Conservation (phyloP, 2,888 invertebrate genomes). For the Agrilus biguttatus region DNA sequence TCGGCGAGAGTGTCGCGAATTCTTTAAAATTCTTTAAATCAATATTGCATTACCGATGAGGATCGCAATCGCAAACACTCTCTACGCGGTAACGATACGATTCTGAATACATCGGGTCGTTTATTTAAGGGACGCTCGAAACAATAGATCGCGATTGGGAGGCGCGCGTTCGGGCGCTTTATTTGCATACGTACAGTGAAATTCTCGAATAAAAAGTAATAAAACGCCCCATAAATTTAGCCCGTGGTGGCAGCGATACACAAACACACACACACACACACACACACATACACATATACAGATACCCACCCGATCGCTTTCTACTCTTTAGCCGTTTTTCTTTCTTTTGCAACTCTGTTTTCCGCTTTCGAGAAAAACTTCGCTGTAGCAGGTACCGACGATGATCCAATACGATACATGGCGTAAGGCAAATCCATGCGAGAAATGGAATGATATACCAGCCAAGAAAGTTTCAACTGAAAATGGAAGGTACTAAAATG, state of each 20-base stretch:
- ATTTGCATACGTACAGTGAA: constrained; percentile 30
- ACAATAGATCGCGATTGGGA: constrained; percentile 23
- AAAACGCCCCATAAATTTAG: constrained; percentile 26
- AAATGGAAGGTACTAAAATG: too few relatives aligned
- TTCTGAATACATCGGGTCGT: constrained; percentile 8
- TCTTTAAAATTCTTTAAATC: constrained; percentile 22
- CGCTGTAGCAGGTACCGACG: too few relatives aligned
- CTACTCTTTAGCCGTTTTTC: too few relatives aligned
- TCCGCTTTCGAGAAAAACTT: too few relatives aligned
- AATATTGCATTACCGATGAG: constrained; percentile 19
- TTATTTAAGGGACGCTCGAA: constrained; percentile 19
- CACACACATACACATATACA: too few relatives aligned
- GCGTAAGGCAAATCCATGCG: too few relatives aligned
- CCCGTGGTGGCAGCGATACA: constrained; percentile 4
- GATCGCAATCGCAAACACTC: constrained; percentile 13
- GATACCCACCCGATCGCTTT: too few relatives aligned
- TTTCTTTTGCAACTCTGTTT: too few relatives aligned
- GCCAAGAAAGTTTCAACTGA: too few relatives aligned
- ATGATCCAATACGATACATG: too few relatives aligned
- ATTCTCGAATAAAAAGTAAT: constrained; percentile 28
- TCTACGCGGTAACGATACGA: background rate
- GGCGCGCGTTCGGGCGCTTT: constrained; percentile 22
- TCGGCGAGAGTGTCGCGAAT: constrained; percentile 10
- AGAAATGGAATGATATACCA: too few relatives aligned
- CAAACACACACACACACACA: too few relatives aligned